Percentiles rank a stretch among this genome's conserved stretches.
Evolutionary conservation across 1,140 invertebrate genomes (phyloP).

Genomic region (Lerema accius): DNA sequence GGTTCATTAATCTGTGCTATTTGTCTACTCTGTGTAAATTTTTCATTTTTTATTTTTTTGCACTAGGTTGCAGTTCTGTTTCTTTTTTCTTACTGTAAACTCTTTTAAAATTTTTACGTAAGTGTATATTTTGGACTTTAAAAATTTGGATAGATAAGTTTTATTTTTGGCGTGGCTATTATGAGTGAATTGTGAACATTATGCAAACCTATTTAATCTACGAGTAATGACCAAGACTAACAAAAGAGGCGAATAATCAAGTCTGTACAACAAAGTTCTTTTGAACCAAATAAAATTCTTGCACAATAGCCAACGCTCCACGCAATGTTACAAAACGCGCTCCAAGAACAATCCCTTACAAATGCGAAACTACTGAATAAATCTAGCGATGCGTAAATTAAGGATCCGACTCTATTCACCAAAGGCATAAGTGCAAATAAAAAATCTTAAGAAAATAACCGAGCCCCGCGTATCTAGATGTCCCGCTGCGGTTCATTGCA

Average conservation of each 20-base stretch:
- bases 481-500: constrained; percentile 70
- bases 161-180: no score
- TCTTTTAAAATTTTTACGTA: no score
- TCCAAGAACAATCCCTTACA: constrained; percentile 71
- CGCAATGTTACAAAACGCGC: constrained; percentile 71
- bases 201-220: constrained; percentile 19
- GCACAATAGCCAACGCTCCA: constrained; percentile 53
- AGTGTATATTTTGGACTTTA: no score
- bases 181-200: no score
- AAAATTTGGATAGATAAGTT: no score
- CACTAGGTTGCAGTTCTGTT: neutral
- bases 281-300: constrained; percentile 43
- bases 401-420: constrained; percentile 72
- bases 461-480: constrained; percentile 69
- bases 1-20: constrained; percentile 14
- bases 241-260: constrained; percentile 35
- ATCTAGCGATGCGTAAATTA: constrained; percentile 79
- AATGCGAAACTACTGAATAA: constrained; percentile 72
- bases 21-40: neutral
- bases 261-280: constrained; percentile 34
- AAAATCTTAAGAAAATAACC: constrained; percentile 72
- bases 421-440: constrained; percentile 66
- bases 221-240: constrained; percentile 19
- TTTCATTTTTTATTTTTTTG: neutral
- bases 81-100: no score